Evolutionary conservation across 2,888 invertebrate species (phyloP).

Genomic region (Drosophila seclusa): DNA sequence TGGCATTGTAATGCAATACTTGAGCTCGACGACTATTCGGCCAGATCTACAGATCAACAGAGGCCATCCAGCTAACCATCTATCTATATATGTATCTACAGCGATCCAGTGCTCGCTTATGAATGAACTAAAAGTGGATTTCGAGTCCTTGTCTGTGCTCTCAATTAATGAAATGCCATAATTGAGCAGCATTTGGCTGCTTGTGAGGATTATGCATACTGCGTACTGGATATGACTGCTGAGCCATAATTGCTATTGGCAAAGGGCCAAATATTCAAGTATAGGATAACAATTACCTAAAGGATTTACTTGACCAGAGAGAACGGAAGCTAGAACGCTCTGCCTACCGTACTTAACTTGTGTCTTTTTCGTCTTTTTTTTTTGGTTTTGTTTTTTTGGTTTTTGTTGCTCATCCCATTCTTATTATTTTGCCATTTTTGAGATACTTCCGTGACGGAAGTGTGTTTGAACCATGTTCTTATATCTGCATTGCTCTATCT

Average conservation of each 20-base stretch:
- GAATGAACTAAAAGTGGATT: constrained; percentile 50
- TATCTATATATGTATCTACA: neutral
- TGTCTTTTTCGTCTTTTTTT: constrained; percentile 55
- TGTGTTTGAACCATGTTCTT: constrained; percentile 28
- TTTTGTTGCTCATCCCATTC: constrained; percentile 11
- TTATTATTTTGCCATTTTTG: constrained; percentile 18
- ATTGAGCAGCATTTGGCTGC: constrained; percentile 66
- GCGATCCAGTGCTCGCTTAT: constrained; percentile 44
- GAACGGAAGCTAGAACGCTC: constrained; percentile 67
- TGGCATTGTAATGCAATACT: constrained; percentile 72
- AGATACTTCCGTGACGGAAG: constrained; percentile 72
- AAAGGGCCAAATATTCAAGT: constrained; percentile 26
- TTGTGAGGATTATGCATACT: constrained; percentile 48
- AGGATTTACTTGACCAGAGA: constrained; percentile 64
- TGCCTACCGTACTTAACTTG: constrained; percentile 72
- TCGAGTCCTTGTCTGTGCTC: constrained; percentile 32
- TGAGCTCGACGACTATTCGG: constrained; percentile 9
- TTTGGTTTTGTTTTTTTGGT: constrained; percentile 17
- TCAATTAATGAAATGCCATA: constrained; percentile 75
- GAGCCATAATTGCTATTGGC: constrained; percentile 9
- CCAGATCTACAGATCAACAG: neutral
- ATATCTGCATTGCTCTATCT: constrained; percentile 32
- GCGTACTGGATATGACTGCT: constrained; percentile 3
- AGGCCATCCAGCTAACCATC: neutral
- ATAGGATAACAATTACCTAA: constrained; percentile 77